Evolutionary conservation across 2,888 invertebrate species (phyloP).

Genomic region (Dusona sp.): DNA sequence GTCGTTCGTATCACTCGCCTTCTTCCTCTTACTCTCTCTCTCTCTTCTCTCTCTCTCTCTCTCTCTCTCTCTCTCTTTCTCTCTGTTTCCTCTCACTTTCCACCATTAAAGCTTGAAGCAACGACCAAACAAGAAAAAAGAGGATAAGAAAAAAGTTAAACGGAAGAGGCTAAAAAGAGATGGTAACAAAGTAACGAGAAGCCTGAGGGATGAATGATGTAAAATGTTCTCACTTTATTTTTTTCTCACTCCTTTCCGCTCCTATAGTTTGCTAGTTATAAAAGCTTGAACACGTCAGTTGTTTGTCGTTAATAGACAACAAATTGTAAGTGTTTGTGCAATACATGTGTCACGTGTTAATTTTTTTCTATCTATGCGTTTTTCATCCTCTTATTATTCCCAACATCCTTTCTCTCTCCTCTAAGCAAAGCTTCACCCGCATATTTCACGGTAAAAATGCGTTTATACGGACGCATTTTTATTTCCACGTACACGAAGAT

Average conservation of each 20-base stretch:
- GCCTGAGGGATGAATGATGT: slow-evolving; percentile 49
- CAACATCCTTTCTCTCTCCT: not conserved
- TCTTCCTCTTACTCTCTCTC: not conserved
- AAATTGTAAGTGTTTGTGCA: slow-evolving; percentile 55
- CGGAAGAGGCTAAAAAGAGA: slow-evolving; percentile 23
- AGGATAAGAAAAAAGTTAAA: slow-evolving; percentile 33
- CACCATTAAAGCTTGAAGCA: slow-evolving; percentile 15
- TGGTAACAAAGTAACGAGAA: slow-evolving; percentile 29
- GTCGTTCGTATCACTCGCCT: slow-evolving; percentile 15
- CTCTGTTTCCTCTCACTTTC: not conserved
- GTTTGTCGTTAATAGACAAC: slow-evolving; percentile 65
- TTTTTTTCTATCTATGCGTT: not conserved
- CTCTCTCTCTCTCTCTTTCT: not conserved
- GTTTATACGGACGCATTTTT: not conserved
- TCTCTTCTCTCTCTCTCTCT: too few relatives aligned
- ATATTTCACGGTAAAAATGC: too few relatives aligned
- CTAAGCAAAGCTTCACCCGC: not conserved
- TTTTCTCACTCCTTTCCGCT: not conserved
- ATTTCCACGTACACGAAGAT: not conserved
- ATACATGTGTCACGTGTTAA: slow-evolving; percentile 41
- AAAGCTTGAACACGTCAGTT: slow-evolving; percentile 35
- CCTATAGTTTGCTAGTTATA: slow-evolving; percentile 49
- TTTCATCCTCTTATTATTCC: slow-evolving; percentile 5
- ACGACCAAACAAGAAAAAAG: slow-evolving; percentile 34
- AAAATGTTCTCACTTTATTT: slow-evolving; percentile 46